Percentiles rank a stretch among this genome's conserved stretches.
Evolutionary conservation across 2,113 vertebrate genomes (phyloP).

Genomic region (Polypterus senegalus): DNA sequence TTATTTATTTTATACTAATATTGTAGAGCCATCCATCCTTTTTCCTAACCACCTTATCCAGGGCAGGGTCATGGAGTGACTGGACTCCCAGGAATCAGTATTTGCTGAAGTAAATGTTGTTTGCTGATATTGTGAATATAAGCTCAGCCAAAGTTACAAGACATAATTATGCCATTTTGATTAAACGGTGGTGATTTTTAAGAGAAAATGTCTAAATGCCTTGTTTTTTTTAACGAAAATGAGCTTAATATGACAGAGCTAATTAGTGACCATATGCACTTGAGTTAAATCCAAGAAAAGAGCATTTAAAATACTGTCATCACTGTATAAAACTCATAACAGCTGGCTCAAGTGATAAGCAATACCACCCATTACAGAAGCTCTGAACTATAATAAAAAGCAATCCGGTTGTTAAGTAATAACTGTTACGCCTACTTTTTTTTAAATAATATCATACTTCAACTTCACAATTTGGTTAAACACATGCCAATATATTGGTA

Average conservation of each 20-base stretch:
- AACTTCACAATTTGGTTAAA: too few relatives aligned
- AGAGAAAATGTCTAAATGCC: constrained; percentile 56
- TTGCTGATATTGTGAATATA: neutral
- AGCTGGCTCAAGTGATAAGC: constrained; percentile 77
- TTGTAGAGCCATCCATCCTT: neutral
- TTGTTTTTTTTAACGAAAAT: constrained; percentile 54
- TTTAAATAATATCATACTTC: too few relatives aligned
- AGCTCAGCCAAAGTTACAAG: constrained; percentile 38
- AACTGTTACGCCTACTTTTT: constrained; percentile 42
- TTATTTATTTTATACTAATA: neutral
- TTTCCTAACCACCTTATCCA: too few relatives aligned
- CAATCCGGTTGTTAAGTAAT: constrained; percentile 59
- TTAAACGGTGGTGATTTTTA: constrained; percentile 49
- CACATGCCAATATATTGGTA: too few relatives aligned
- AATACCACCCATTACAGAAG: constrained; percentile 36
- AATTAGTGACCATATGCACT: constrained; percentile 88
- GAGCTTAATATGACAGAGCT: constrained; percentile 68
- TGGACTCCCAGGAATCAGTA: too few relatives aligned
- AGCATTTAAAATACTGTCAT: constrained; percentile 68
- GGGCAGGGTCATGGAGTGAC: neutral
- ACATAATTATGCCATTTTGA: constrained; percentile 53
- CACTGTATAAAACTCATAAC: constrained; percentile 52
- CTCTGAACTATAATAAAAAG: constrained; percentile 57
- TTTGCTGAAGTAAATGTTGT: too few relatives aligned
- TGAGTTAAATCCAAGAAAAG: constrained; percentile 67